Percentiles rank a stretch among this genome's conserved stretches.
phyloP scores from a whole-genome alignment of 2,888 invertebrate genomes.

The Eupelmus urozonus region DNA sequence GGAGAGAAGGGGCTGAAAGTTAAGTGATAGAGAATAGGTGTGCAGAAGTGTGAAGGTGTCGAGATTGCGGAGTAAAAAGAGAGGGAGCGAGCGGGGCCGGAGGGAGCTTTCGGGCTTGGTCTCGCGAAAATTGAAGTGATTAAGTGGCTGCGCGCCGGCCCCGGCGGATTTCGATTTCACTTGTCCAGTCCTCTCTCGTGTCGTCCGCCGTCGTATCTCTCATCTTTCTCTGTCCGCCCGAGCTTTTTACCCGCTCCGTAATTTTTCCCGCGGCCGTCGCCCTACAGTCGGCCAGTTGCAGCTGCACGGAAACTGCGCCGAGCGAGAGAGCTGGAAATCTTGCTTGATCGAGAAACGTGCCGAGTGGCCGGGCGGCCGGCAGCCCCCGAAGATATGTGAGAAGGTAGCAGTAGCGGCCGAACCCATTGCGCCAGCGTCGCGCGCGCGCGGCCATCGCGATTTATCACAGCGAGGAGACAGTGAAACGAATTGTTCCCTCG shows the following conservation, averaged over 20 bases:
- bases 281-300: background rate
- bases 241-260: conserved; percentile 27
- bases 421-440: conserved; percentile 61
- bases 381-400: conserved; percentile 60
- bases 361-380: conserved; percentile 51
- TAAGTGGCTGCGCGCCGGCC: no score
- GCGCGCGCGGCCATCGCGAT: conserved; percentile 66
- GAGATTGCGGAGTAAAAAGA: conserved; percentile 13
- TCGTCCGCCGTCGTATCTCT: conserved; percentile 16
- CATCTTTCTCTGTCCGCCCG: conserved; percentile 42
- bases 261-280: conserved; percentile 39
- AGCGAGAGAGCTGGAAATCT: conserved; percentile 40
- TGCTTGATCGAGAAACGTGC: conserved; percentile 43
- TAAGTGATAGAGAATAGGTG: conserved; percentile 18
- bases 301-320: conserved; percentile 16
- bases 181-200: background rate
- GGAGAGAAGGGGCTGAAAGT: background rate
- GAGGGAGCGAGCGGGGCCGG: background rate
- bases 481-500: conserved; percentile 72
- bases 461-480: conserved; percentile 68
- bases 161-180: conserved; percentile 56
- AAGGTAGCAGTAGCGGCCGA: conserved; percentile 46
- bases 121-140: conserved; percentile 43
- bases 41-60: background rate
- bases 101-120: background rate